A percentile compares a stretch with the other conserved stretches of the same genome.
Conservation (phyloP, 2,888 invertebrate genomes). For the Ormia ochracea region DNA sequence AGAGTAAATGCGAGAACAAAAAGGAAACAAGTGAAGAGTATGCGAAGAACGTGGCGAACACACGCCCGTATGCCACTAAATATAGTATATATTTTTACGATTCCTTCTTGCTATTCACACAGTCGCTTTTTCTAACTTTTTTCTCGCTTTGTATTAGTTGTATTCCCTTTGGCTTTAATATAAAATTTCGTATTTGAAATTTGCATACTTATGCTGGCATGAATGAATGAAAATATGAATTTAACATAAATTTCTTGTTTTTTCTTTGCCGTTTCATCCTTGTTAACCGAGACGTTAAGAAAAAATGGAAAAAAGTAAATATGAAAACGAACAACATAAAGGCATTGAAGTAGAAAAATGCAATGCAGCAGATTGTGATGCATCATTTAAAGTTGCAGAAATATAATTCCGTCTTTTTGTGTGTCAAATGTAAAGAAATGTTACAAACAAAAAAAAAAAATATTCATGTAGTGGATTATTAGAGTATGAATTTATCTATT, state of each 20-base stretch:
- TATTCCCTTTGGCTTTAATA: constrained; percentile 44
- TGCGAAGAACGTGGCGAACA: neutral
- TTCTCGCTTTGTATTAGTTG: constrained; percentile 7
- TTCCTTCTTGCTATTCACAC: neutral
- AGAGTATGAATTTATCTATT: constrained; percentile 46
- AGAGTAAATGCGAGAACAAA: neutral
- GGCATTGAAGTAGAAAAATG: constrained; percentile 48
- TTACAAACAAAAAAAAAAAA: neutral
- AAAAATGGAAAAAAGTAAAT: constrained; percentile 16
- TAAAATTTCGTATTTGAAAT: constrained; percentile 40
- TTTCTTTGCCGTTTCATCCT: neutral
- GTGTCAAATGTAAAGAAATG: constrained; percentile 36
- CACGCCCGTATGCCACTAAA: neutral
- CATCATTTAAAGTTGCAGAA: constrained; percentile 49
- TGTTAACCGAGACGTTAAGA: neutral
- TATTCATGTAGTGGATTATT: constrained; percentile 24
- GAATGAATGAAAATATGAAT: constrained; percentile 51
- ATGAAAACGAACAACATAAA: constrained; percentile 30
- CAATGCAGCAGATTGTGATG: constrained; percentile 51
- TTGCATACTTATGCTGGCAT: constrained; percentile 28
- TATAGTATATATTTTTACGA: neutral
- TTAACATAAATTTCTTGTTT: constrained; percentile 28
- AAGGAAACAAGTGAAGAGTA: constrained; percentile 1
- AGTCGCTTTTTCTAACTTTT: neutral
- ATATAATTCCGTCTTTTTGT: constrained; percentile 22